Evolutionary conservation across 1,140 invertebrate genomes (phyloP).

Genomic region (Drosophila takahashii): DNA sequence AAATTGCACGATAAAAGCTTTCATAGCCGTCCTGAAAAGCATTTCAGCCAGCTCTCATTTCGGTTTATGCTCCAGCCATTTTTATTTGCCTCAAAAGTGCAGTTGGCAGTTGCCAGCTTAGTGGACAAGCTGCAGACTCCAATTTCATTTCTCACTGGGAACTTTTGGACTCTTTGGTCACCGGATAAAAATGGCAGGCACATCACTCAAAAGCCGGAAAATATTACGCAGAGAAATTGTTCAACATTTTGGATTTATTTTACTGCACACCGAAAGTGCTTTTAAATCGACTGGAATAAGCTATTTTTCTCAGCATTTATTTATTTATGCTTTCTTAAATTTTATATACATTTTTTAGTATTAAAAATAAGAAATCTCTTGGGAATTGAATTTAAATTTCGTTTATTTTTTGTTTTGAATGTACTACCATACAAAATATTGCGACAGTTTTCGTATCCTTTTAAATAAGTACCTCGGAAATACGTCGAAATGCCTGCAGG

Average conservation of each 20-base stretch:
- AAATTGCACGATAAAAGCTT: constrained; percentile 34
- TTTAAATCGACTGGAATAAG: too few species aligned
- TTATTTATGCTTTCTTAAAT: too few species aligned
- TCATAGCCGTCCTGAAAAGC: constrained; percentile 7
- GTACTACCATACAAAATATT: background rate
- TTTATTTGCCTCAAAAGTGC: constrained; percentile 27
- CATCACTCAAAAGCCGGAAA: background rate
- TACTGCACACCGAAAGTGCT: too few species aligned
- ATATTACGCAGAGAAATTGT: background rate
- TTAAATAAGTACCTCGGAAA: constrained; percentile 42
- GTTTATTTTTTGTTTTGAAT: background rate
- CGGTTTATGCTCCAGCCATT: constrained; percentile 11
- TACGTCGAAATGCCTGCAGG: background rate
- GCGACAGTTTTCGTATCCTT: constrained; percentile 11
- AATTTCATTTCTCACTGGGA: constrained; percentile 24
- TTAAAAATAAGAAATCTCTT: too few species aligned
- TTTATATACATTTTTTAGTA: background rate
- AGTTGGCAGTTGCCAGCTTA: constrained; percentile 35
- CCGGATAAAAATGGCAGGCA: background rate
- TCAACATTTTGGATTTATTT: background rate
- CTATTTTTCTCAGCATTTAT: too few species aligned
- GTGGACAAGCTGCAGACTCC: constrained; percentile 16
- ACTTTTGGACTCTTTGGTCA: background rate
- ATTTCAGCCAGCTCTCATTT: constrained; percentile 18
- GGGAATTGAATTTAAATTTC: too few species aligned